Evolutionary conservation across 2,113 vertebrate species (phyloP), one percentile per base, ranked within the genome.

Genomic region (Solenodon paradoxus): DNA sequence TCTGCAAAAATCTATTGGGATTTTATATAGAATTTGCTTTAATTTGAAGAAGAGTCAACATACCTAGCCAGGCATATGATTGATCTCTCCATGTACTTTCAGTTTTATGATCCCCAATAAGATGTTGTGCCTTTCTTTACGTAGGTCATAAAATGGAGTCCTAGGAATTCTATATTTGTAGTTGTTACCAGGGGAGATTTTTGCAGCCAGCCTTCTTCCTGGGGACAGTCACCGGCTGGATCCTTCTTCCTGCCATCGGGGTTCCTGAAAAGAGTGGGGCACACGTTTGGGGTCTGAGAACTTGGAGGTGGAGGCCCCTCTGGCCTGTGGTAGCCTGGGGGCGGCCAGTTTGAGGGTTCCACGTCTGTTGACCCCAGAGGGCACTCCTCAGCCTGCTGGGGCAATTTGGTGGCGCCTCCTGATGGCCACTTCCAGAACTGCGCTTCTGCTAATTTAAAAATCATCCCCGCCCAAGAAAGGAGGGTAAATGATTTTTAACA

Each of bases 11-110:
- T 12, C 32, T 55, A 4, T 19, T 24, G 81, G 38, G 75, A 24
- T 81, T 86, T 81, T 51, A 16, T 61, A n/a, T n/a, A n/a, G 55
- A 30, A 40, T 90, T 85, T 90, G 80, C 38, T 57, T 38, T 84
- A 40, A 32, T 80, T 51, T 61, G 42, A 42, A 49, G 78, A 42
- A 79, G 42, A 68, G 32, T 24, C 5, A 12, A 20, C 47, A 51
- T 84, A 35, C 77, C 71, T 53, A 38, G 7, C 20, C 71, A 66
- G 32, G 20, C 78, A 61, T 35, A 40, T 26, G 69, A 8, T 22
- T 51, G 26, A 3, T 74, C 32, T 59, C 45, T 90, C 82, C 40
- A n/a, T n/a, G n/a, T n/a, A n/a, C n/a, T 35, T 84, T 40, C 32
- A 80, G 47, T 35, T 61, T 61, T 22, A 51, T 8, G 91, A n/a